These are phyloP conservation scores for Podotricha telesiphe DNA, from an alignment of 2,888 invertebrate species.

Conservation along the genomic window DNA sequence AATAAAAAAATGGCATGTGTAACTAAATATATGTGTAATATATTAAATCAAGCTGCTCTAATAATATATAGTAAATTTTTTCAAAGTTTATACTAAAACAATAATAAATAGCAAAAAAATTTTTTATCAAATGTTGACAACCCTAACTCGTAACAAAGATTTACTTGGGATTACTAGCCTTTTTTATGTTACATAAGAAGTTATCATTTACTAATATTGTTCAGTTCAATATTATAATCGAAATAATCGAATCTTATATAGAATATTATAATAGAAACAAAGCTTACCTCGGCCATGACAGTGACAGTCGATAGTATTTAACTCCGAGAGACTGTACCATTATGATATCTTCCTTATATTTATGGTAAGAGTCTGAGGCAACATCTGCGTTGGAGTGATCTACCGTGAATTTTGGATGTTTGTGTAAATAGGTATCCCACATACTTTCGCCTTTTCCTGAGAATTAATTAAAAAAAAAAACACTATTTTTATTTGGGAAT, in stretches of 20 bases:
- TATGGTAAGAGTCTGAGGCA: slow-evolving; percentile 88
- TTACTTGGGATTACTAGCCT: no score
- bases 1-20: no score
- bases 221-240: neutral
- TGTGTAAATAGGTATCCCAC: slow-evolving; percentile 84
- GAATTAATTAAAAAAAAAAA: slow-evolving; percentile 51
- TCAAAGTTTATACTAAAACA: no score
- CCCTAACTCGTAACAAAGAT: no score
- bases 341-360: slow-evolving; percentile 84
- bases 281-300: slow-evolving; percentile 87
- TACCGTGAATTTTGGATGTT: slow-evolving; percentile 76
- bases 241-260: neutral
- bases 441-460: slow-evolving; percentile 85
- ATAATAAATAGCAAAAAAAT: no score
- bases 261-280: no score
- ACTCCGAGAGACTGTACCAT: slow-evolving; percentile 84
- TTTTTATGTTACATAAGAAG: no score
- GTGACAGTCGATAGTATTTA: slow-evolving; percentile 86
- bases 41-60: no score
- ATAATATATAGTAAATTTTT: no score
- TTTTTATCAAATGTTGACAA: no score
- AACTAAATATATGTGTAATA: no score
- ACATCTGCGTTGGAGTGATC: slow-evolving; percentile 85
- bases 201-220: neutral
- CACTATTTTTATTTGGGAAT: neutral